Evolutionary conservation across 2,113 vertebrate genomes (phyloP), one percentile per base, ranked within the genome.

Genomic region (Chaetodon auriga): DNA sequence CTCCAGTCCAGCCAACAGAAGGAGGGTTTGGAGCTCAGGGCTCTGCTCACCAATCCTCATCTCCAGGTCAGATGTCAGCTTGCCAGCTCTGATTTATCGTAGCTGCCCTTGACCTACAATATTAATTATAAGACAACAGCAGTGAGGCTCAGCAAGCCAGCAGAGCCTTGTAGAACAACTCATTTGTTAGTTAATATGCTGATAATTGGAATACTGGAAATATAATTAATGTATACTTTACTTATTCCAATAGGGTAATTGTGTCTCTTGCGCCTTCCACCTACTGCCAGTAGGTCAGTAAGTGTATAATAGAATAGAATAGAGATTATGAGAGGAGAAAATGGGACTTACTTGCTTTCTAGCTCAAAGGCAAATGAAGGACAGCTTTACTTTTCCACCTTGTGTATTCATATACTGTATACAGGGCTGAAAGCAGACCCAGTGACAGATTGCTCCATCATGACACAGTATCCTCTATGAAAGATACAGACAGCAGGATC

Each of bases 41-140:
- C 95, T 81, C 96, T 99, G 89, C 95, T 99, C 89, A 97, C 93
- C 93, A 94, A 96, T 15, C 97, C 97, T 81, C 97, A 98, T 80
- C 92, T 99, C 80, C 96, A 98, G 97, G 98, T 99, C 95, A 90
- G 90, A 62, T 65, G 71, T 80, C 76, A 63, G 18, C 6, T 54
- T 30, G 53, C 14, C 36, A 55, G 51, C 35, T 25, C 30, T 55
- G 63, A 58, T 43, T 75, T 16, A 13, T 23, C 73, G 49, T 46
- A n/a, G 25, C 58, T 51, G 36, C 46, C 43, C 57, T 38, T 62
- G 11, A 75, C 63, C 46, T 0, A 12, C 38, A n/a, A 2, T 61
- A 23, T 64, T 74, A 30, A 69, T 48, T 53, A 35, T 49, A 41
- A 71, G 36, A 5, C 21, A 70, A 4, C 51, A 62, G 18, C 51